Base-by-base conservation (phyloP, 2,888 invertebrate species). In the Andrena bucephala region DNA sequence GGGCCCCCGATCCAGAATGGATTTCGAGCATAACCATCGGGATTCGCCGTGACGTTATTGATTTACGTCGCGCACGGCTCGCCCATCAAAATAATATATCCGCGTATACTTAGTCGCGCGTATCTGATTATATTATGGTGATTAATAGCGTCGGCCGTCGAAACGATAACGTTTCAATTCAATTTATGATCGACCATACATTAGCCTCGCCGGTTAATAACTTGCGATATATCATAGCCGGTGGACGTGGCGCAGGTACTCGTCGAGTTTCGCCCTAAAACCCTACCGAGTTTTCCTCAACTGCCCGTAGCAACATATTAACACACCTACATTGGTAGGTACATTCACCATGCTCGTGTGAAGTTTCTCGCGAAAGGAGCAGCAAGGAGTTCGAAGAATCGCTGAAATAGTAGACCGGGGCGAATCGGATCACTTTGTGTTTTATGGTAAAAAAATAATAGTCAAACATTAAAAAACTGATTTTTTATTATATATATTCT, bases 151-250 rank as follows among this genome's bases (percentile, higher is more conserved):
- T 42, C 27, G 68, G 68, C 48, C 83, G 68, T 77, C 69, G 77
- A 83, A 83, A 83, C 83, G 77, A 83, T 83, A 83, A 83, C 83
- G 77, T 82, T 83, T 83, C 83, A 83, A 83, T 83, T 83, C 77
- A 82, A 83, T 83, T 83, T 83, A 83, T 77, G 83, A 77, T 83
- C 77, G 77, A 76, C 72, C 83, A 69, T 83, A 69, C 77, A 48
- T 83, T 83, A 77, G 48, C 27, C 71, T 24, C 29, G 77, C 31
- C 77, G 52, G 63, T 60, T 83, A 83, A 83, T 83, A 60, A 29
- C 52, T 48, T 4, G 69, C 60, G 36, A 77, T 82, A 77, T 54
- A 83, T 83, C 83, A 62, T 31, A 4, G 60, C 4, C 52, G 16
- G 20, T 33, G 60, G n/a, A 31, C 63, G 59, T 13, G n/a, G 48